Conservation (phyloP, 1,140 invertebrate genomes). For the Brachionus koreanus region DNA sequence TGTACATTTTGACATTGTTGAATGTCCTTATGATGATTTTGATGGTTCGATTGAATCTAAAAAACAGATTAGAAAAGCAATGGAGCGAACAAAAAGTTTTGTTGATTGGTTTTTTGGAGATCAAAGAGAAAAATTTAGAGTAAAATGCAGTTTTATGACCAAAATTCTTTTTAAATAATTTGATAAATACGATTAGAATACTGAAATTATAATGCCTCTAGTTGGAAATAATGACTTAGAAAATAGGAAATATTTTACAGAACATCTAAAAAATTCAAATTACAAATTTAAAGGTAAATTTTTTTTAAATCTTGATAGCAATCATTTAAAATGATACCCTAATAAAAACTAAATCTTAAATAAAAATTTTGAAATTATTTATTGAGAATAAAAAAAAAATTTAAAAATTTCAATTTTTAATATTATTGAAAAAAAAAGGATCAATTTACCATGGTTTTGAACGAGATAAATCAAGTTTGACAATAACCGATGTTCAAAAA, state of each 20-base stretch:
- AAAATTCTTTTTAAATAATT: not conserved
- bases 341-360: no score
- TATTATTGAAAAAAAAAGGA: not conserved
- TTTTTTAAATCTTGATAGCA: not conserved
- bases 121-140: not conserved
- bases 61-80: slow-evolving; percentile 15
- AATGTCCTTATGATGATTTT: slow-evolving; percentile 20
- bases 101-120: slow-evolving; percentile 31
- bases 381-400: no score
- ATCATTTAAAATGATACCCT: no score
- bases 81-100: slow-evolving; percentile 34
- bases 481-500: not conserved
- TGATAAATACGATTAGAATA: not conserved
- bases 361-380: no score
- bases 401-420: no score
- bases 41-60: not conserved
- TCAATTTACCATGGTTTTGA: slow-evolving; percentile 1
- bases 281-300: slow-evolving; percentile 28
- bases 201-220: not conserved
- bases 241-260: not conserved
- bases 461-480: not conserved
- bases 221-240: slow-evolving; percentile 16
- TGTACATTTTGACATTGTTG: slow-evolving; percentile 25
- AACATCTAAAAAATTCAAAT: not conserved
- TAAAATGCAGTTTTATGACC: not conserved